Percentiles rank a stretch among this genome's conserved stretches.
phyloP scores from a whole-genome alignment of 2,113 vertebrate genomes.

The Alethe castanea region DNA sequence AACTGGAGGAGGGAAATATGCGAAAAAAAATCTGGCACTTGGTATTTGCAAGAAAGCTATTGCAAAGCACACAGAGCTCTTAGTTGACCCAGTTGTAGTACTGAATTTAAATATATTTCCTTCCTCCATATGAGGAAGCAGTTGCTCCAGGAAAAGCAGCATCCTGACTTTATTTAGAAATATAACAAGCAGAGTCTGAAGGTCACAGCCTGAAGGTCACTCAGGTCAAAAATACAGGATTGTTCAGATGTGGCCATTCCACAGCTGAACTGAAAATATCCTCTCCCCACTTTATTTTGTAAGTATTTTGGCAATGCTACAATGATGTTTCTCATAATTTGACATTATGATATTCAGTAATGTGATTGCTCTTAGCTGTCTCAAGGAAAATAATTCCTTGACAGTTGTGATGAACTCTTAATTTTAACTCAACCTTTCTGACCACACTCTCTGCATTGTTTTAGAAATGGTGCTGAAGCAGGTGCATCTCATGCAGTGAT shows the following conservation, averaged over 20 bases:
- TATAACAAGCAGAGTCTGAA: background rate
- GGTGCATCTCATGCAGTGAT: background rate
- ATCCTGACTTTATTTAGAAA: background rate
- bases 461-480: background rate
- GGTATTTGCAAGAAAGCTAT: background rate
- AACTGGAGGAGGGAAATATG: background rate
- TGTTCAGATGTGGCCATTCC: background rate
- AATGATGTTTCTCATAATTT: background rate
- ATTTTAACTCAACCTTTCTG: background rate
- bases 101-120: background rate
- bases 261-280: background rate
- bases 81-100: background rate
- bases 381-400: background rate
- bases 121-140: background rate
- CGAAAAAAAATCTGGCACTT: background rate
- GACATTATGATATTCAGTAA: background rate
- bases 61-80: background rate
- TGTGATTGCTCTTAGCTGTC: background rate
- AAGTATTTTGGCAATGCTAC: background rate
- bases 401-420: background rate
- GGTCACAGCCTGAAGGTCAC: background rate
- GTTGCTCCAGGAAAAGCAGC: background rate
- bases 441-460: background rate
- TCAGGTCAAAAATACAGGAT: background rate
- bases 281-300: background rate